Base-by-base conservation (phyloP, 64 coral and sea anemone species). In the Porites lutea region DNA sequence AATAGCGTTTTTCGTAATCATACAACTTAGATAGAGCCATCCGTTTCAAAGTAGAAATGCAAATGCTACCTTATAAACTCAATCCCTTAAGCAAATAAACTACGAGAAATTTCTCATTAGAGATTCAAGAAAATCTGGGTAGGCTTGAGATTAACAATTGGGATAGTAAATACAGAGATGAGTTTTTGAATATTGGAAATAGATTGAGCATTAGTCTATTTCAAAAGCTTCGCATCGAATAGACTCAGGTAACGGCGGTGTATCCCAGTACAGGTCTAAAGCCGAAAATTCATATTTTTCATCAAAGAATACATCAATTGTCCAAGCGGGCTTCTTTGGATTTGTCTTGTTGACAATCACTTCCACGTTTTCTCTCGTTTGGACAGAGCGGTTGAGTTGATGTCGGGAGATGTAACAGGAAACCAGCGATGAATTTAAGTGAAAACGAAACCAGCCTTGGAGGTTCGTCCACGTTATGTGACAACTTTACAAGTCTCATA, bases 391-490 rank as follows among this genome's bases (percentile, higher is more conserved):
- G 0, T 37, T 37, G 27, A 52, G 73, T 16, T 76, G 14, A 52
- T 50, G 15, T 19, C 54, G 2, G 19, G 47, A 48, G 22, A 19
- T 2, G 47, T 48, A 50, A 19, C 13, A 51, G 3, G 51, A 45
- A 45, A 74, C 71, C 19, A 52, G 73, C 45, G 2, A 68, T 84
- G 81, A 84, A 84, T 68, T 84, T 12, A 48, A 67, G 19, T 5
- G 45, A 13, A 20, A 84, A 84, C 47, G 62, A 69, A 51, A 84
- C 53, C 5, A 6, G 3, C 12, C 44, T 22, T 22, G 14, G 2
- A 22, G 10, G 13, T n/a, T 64, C 73, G 46, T 76, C 6, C 73
- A 49, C 4, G 27, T 13, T 61, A 68, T 84, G 81, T 46, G 48
- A 21, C 60, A 64, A 84, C 47, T 50, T 68, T 3, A 20, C 37